Conservation (phyloP, 2,113 vertebrate genomes). For the Carassius carassius region DNA sequence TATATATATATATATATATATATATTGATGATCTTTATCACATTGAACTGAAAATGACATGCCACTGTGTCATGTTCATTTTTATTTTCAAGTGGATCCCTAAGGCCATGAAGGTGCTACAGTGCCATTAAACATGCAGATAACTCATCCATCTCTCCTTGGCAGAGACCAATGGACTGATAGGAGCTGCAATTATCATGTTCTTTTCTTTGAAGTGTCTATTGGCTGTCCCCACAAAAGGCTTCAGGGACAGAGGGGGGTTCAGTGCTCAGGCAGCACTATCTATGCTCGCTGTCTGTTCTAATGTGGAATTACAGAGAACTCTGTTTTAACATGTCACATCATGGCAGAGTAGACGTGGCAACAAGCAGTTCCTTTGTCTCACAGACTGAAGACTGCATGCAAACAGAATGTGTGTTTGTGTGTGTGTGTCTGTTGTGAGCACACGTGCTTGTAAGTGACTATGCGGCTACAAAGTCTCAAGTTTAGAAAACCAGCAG, state of each 20-base stretch:
- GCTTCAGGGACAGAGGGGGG: slow-evolving; percentile 53
- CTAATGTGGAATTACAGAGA: slow-evolving; percentile 62
- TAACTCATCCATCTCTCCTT: slow-evolving; percentile 73
- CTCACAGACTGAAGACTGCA: slow-evolving; percentile 41
- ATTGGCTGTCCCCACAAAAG: slow-evolving; percentile 63
- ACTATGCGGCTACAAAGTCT: slow-evolving; percentile 11
- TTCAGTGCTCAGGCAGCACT: slow-evolving; percentile 54
- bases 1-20: no score
- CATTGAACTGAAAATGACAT: neutral
- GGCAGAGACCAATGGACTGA: slow-evolving; percentile 70
- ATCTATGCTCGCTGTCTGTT: slow-evolving; percentile 65
- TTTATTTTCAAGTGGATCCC: slow-evolving; percentile 66
- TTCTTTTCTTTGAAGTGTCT: slow-evolving; percentile 64
- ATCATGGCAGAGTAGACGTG: slow-evolving; percentile 67
- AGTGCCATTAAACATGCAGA: slow-evolving; percentile 79
- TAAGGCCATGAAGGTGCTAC: slow-evolving; percentile 66
- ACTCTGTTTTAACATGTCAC: slow-evolving; percentile 71
- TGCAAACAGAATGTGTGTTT: slow-evolving; percentile 46
- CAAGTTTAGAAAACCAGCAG: slow-evolving; percentile 29
- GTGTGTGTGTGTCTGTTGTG: slow-evolving; percentile 51
- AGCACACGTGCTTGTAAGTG: neutral
- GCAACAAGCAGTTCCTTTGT: slow-evolving; percentile 60
- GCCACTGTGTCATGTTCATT: slow-evolving; percentile 59
- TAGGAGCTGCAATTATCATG: slow-evolving; percentile 77
- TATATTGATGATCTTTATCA: neutral